Evolutionary conservation across 1,140 invertebrate species (phyloP), one percentile per base, ranked within the genome.

Genomic region (Ceratoteleas bidentatus): DNA sequence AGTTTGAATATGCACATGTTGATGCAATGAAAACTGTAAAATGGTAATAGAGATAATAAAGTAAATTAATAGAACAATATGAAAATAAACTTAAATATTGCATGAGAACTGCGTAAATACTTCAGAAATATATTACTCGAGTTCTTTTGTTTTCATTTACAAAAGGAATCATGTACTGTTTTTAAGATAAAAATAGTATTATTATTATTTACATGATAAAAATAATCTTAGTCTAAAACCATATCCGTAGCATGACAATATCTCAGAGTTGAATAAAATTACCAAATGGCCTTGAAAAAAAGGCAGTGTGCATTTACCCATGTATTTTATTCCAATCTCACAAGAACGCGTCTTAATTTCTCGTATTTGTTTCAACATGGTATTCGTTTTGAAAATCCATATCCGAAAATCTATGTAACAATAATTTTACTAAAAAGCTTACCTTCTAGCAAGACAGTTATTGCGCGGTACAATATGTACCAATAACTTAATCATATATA

Each of bases 401-500:
- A 0, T 4, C 45, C 8, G n/a, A 34, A 62, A 53, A 52, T 14
- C 40, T 33, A n/a, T 43, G n/a, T 24, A 58, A 56, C 14, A 47
- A 60, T 14, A 52, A 36, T 60, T 57, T 40, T 6, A 6, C 40
- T 60, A 70, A 52, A 60, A 70, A 70, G 8, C 24, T 36, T 0
- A 47, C n/a, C 43, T 34, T 54, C 14, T 10, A 0, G 15, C 6
- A 34, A 62, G 34, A 33, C 47, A 24, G 7, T 70, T 60, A 58
- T 36, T 60, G 33, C 33, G 3, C 53, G 14, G 52, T 70, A 45
- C 36, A 53, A 45, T 52, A 54, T 45, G 60, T 52, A 32, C 13
- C 50, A 53, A 40, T 53, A 33, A 38, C 36, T 66, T 9, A 34
- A 53, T 70, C 52, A n/a, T 11, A 60, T 70, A 70, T 61, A 70